phyloP scores from a whole-genome alignment of 2,888 invertebrate genomes.

The Eupeodes luniger region DNA sequence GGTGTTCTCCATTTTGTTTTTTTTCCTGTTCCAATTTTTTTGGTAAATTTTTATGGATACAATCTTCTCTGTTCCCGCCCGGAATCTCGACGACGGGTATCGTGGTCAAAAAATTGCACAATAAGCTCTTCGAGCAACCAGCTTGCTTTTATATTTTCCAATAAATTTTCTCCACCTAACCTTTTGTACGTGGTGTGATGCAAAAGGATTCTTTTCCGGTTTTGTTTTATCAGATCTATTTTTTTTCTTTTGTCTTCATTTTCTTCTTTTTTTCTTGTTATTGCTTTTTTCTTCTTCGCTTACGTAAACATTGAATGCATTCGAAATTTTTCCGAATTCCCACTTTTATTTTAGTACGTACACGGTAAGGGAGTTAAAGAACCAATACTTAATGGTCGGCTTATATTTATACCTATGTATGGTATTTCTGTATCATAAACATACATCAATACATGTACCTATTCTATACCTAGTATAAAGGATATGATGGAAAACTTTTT shows the following conservation, averaged over 20 bases:
- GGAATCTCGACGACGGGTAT: constrained; percentile 19
- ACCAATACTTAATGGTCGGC: constrained; percentile 65
- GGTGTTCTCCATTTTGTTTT: constrained; percentile 63
- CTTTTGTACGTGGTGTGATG: constrained; percentile 68
- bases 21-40: not conserved
- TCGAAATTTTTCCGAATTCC: constrained; percentile 57
- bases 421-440: not conserved
- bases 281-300: constrained; percentile 17
- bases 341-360: constrained; percentile 29
- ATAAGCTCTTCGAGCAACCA: constrained; percentile 65
- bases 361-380: not conserved
- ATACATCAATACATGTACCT: not conserved
- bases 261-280: constrained; percentile 13
- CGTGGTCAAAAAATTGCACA: constrained; percentile 73
- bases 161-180: constrained; percentile 70
- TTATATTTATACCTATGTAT: constrained; percentile 43
- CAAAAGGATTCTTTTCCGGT: constrained; percentile 62
- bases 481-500: constrained; percentile 43
- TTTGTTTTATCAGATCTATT: constrained; percentile 67
- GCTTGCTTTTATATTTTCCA: constrained; percentile 75
- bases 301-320: constrained; percentile 60
- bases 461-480: not conserved
- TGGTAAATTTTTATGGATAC: constrained; percentile 63
- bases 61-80: constrained; percentile 52
- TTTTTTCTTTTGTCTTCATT: constrained; percentile 24